Conservation (phyloP, 2,888 invertebrate genomes). For the Griposia aprilina region DNA sequence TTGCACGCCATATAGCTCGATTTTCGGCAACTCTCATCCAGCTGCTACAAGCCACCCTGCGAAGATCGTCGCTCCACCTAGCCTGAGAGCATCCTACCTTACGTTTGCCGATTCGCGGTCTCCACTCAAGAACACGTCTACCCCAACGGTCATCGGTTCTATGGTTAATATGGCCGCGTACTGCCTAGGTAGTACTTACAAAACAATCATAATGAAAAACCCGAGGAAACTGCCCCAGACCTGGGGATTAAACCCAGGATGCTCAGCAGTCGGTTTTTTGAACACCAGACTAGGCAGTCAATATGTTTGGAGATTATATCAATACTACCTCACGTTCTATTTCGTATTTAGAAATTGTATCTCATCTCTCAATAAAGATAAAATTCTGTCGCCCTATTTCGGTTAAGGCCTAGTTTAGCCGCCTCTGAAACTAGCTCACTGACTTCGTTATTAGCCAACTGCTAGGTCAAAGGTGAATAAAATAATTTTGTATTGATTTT, state of each 20-base stretch:
- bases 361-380: constrained; percentile 7
- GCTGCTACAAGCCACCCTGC: too few species aligned
- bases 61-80: too few species aligned
- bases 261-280: neutral
- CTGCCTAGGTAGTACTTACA: neutral
- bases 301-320: neutral
- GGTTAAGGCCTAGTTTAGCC: constrained; percentile 29
- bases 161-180: too few species aligned
- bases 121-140: too few species aligned
- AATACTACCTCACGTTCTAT: constrained; percentile 2
- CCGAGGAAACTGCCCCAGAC: neutral
- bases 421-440: constrained; percentile 11
- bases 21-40: too few species aligned
- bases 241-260: neutral
- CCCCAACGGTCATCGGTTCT: too few species aligned
- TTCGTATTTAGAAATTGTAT: constrained; percentile 1
- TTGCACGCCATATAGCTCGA: too few species aligned
- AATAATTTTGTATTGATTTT: constrained; percentile 26
- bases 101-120: too few species aligned
- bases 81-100: too few species aligned
- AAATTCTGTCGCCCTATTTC: constrained; percentile 4
- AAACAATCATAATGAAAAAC: neutral
- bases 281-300: neutral
- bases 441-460: neutral
- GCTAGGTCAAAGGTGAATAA: constrained; percentile 22